Base-by-base conservation (phyloP, 2,797 vertebrate species). In the Austrolebias charrua region DNA sequence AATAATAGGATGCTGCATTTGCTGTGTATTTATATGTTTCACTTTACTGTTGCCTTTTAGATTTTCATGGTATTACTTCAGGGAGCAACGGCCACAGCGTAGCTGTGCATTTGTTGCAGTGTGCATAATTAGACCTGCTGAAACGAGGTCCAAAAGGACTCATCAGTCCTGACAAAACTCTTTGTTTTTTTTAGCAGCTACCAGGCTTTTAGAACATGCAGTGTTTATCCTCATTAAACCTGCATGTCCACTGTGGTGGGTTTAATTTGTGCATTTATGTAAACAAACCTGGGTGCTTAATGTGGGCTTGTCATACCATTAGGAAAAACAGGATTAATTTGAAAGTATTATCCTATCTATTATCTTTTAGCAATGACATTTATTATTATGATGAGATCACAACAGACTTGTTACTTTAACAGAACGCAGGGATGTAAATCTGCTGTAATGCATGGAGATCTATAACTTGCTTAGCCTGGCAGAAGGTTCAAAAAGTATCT, bases 221-320 rank as follows among this genome's bases (percentile, higher is more conserved):
- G 59, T 73, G 80, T 83, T 87, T 85, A 70, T 84, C 71, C 81
- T 89, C 80, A 82, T 86, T 89, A 85, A 83, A 83, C 78, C 79
- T 81, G 73, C 85, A 85, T 78, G 68, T 66, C 31, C 63, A 53
- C 62, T 76, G 73, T 84, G 71, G 73, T n/a, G 6, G 12, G 44
- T 76, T 83, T 86, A 84, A 81, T 89, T 80, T 85, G 79, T 82
- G 79, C 72, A 72, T 82, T 86, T 79, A 82, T 85, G 78, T 76
- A 83, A 87, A 88, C 82, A 85, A 83, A 87, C 81, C 83, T 80
- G 70, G 71, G 63, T 57, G 79, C 58, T 47, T 79, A 82, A 78
- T 79, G 81, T 74, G 73, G 67, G 60, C 75, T 72, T 71, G 71
- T 78, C 67, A 50, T 62, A 48, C 56, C 64, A 69, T 83, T 71